Base-by-base conservation (phyloP, 2,113 vertebrate genomes). In the Melanerpes formicivorus region DNA sequence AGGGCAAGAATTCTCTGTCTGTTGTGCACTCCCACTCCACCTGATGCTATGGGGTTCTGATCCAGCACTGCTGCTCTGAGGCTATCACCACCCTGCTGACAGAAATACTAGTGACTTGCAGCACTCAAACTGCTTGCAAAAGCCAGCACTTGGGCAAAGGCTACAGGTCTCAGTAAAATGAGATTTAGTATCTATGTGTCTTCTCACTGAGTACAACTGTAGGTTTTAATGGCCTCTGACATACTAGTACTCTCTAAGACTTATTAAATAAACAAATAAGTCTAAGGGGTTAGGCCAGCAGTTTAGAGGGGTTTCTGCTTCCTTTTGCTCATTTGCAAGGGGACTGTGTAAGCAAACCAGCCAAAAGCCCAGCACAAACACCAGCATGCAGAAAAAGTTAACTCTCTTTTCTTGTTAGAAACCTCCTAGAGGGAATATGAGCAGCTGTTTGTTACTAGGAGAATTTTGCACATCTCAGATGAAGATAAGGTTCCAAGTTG, bases 1-100 rank as follows among this genome's bases (percentile, higher is more conserved):
- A 60, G 62, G 2, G 18, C 22, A 65, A 25, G 48, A 75, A 19
- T 11, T 42, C 27, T 74, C 65, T 52, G 48, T 58, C 40, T 46
- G 32, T 14, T 56, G 32, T 16, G 22, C 17, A 11, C 29, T 59
- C 1, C 0, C 9, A 9, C 23, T 79, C 11, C 50, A 27, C 4
- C 54, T 42, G 22, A 32, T 42, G 4, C 88, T 52, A 10, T 1
- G 37, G 22, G 52, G 25, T 64, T 52, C 84, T 46, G 48, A 52
- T 40, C 34, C 84, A 67, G 48, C 37, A 4, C 16, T 11, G 54
- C 78, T 81, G 71, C 71, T 80, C 73, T 56, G 25, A 25, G 48
- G 23, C 62, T 25, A 44, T 27, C 78, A 60, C 17, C 32, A 42
- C 12, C 18, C 25, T 54, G 21, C 63, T 62, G 63, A 56, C 48